Percentiles rank a stretch among this genome's conserved stretches.
phyloP scores from a whole-genome alignment of 2,113 vertebrate genomes.

The Pterocles gutturalis region DNA sequence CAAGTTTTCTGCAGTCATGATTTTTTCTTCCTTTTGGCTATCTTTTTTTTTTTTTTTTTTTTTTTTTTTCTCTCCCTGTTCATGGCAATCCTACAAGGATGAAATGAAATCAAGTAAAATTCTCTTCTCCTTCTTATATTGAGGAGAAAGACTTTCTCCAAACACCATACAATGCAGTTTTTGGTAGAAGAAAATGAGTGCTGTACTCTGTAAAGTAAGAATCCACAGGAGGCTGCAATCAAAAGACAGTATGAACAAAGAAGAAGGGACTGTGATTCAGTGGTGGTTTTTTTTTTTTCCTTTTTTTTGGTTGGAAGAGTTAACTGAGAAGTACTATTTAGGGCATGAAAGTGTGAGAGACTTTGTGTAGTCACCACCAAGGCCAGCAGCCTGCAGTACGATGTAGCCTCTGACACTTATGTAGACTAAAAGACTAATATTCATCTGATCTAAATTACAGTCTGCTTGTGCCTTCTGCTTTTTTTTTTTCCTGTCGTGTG shows the following conservation, averaged over 20 bases:
- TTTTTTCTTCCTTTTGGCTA: background rate
- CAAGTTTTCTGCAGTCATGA: background rate
- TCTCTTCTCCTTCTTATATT: background rate
- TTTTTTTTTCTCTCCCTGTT: too few species aligned
- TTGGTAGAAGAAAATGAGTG: background rate
- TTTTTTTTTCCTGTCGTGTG: background rate
- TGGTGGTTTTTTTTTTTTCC: too few species aligned
- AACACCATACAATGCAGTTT: background rate
- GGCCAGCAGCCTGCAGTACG: background rate
- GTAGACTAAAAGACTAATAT: background rate
- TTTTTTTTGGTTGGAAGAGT: too few species aligned
- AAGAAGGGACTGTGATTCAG: background rate
- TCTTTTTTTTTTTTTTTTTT: background rate
- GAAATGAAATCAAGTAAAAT: background rate
- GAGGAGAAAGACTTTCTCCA: background rate
- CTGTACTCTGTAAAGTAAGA: background rate
- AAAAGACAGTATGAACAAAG: background rate
- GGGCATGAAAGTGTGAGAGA: background rate
- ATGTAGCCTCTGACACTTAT: background rate
- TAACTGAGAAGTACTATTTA: background rate
- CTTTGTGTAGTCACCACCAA: background rate
- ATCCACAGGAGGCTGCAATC: background rate
- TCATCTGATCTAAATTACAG: background rate
- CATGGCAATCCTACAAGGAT: background rate
- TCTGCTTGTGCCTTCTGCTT: background rate